These are phyloP conservation scores for Oxyura jamaicensis DNA, from an alignment of 2,113 vertebrate species.

Conservation along the genomic window DNA sequence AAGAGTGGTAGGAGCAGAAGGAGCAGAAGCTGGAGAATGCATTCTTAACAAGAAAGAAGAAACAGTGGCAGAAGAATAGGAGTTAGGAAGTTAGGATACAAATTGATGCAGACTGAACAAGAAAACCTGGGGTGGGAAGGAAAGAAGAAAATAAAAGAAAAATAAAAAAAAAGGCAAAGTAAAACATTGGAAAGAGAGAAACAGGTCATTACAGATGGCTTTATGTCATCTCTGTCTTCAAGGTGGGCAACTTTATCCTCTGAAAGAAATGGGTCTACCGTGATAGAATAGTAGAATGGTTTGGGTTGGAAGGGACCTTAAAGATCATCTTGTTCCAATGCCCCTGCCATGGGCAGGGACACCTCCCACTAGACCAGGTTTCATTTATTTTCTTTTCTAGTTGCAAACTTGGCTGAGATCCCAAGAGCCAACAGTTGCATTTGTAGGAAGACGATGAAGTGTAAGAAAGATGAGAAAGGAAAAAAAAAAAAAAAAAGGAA, in stretches of 20 bases:
- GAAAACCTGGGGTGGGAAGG: rapidly evolving
- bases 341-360: too few relatives aligned
- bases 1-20: background rate
- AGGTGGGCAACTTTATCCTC: background rate
- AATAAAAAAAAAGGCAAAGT: rapidly evolving
- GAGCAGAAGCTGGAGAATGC: background rate
- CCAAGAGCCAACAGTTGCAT: background rate
- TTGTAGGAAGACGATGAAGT: background rate
- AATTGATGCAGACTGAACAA: background rate
- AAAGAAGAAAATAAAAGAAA: background rate
- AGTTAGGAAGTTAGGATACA: background rate
- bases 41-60: background rate
- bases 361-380: too few relatives aligned
- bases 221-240: background rate
- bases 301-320: too few relatives aligned
- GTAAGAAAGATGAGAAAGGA: background rate
- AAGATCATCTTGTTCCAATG: too few relatives aligned
- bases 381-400: background rate
- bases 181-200: background rate
- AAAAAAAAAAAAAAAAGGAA: background rate
- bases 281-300: background rate
- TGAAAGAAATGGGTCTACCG: background rate
- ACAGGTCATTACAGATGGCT: background rate
- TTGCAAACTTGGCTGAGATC: background rate
- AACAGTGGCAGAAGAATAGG: background rate